Conservation (phyloP, 2,113 vertebrate species). For the Onychorhynchus coronatus region DNA sequence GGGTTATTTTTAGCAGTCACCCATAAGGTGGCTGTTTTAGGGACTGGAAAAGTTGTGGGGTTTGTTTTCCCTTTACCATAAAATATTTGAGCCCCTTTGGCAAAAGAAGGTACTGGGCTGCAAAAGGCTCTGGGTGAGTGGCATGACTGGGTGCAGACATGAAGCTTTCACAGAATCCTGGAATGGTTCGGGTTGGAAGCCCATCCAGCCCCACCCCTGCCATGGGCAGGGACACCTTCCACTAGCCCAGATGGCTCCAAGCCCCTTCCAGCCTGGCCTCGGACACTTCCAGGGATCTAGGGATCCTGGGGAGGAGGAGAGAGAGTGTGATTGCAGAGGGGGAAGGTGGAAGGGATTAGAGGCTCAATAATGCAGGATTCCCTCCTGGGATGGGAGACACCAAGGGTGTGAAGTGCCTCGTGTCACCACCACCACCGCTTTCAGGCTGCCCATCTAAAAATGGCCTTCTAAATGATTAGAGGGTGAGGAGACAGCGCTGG, state of each 20-base stretch:
- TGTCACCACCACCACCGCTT: no score
- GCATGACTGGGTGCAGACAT: fast-evolving
- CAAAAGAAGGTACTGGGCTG: neutral
- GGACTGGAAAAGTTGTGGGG: no score
- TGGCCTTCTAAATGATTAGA: fast-evolving
- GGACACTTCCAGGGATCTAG: neutral
- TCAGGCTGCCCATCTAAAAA: neutral
- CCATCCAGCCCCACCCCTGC: neutral
- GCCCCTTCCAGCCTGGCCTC: neutral
- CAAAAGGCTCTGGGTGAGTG: neutral
- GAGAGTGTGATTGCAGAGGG: neutral
- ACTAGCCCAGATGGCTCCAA: neutral
- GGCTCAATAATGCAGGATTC: fast-evolving
- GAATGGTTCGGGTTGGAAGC: neutral
- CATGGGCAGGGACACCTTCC: neutral
- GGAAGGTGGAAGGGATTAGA: neutral
- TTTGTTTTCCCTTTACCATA: neutral
- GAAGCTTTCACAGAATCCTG: neutral
- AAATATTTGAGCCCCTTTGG: neutral
- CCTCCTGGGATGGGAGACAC: neutral
- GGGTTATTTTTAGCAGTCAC: neutral
- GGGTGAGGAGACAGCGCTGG: neutral
- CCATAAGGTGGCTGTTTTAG: neutral
- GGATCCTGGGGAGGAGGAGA: neutral
- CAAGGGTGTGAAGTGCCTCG: fast-evolving